Evolutionary conservation across 1,140 invertebrate genomes (phyloP).

Genomic region (Streblospio benedicti): DNA sequence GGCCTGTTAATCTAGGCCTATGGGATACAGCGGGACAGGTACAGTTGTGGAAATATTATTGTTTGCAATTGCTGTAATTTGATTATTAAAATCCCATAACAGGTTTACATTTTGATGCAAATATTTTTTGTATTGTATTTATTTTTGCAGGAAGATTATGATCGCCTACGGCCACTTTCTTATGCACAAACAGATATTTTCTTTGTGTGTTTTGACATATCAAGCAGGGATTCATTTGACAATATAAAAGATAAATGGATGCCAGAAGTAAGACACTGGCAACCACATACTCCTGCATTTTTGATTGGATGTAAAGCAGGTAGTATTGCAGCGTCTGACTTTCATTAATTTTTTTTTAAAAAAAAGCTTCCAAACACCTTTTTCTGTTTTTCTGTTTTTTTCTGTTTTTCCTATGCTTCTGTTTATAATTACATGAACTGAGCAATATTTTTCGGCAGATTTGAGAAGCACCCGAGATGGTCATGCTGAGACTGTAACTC

Average conservation of each 20-base stretch:
- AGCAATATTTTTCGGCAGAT: conserved; percentile 52
- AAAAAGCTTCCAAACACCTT: background rate
- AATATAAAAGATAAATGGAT: conserved; percentile 32
- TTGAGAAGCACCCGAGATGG: conserved; percentile 86
- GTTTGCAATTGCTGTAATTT: background rate
- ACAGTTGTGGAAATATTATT: background rate
- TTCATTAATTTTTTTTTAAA: background rate
- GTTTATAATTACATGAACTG: too few species aligned
- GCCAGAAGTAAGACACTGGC: conserved; percentile 50
- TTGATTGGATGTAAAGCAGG: conserved; percentile 46
- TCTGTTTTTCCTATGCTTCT: too few species aligned
- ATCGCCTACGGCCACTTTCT: conserved; percentile 79
- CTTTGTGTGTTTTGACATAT: conserved; percentile 25
- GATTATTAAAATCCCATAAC: background rate
- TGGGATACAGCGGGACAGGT: conserved; percentile 71
- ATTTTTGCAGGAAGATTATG: conserved; percentile 76
- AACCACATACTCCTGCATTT: conserved; percentile 49
- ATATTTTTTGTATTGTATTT: background rate
- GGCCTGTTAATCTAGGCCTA: conserved; percentile 80
- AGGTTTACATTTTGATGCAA: background rate
- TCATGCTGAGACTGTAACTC: too few species aligned
- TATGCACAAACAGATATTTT: conserved; percentile 64
- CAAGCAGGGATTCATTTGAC: conserved; percentile 16
- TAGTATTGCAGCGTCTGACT: conserved; percentile 4
- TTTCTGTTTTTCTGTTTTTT: background rate